Base-by-base conservation (phyloP, 2,888 invertebrate species). In the Mimas tiliae region DNA sequence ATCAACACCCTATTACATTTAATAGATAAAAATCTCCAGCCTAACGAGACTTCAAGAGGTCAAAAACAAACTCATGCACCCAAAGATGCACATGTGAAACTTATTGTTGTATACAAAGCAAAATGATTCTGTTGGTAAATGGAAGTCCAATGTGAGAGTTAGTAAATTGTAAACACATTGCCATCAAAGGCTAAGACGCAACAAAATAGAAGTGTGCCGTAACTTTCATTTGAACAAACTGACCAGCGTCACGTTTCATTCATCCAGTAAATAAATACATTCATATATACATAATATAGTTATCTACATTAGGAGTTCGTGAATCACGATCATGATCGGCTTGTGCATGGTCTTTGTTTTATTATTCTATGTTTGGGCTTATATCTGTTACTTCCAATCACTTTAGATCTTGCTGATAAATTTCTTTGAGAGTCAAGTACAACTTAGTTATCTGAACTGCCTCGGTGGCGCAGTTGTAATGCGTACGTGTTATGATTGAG, bases 151-250 rank as follows among this genome's bases (percentile, higher is more conserved):
- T 48, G 7, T 7, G n/a, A 48, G 16, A n/a, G 48, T 38, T 38
- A 38, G 38, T 38, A 38, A 38, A 52, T 27, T 16, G 34, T 51
- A 27, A 27, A 27, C 27, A 27, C 27, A 21, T 34, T 38, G n/a
- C n/a, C 7, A 16, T 16, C 11, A 9, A 38, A 55, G 55, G 38
- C 38, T 6, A 11, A 55, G 48, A 6, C 9, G 9, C 16, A 55
- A 55, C 38, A 55, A 55, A 53, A n/a, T 33, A 34, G n/a, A 55
- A 34, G 38, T 38, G 55, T 38, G 38, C 16, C 34, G 1, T 34
- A 16, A 55, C 55, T 55, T 55, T 55, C 55, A 34, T 55, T 55
- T 16, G 8, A 38, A 16, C 16, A 55, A 38, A 55, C 14, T 27
- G 14, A 21, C 52, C 27, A 52, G 33, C 16, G 0, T 34, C 55